Percentiles rank a stretch among this genome's conserved stretches.
These are phyloP conservation scores for Remorina albescens DNA, from an alignment of 2,797 vertebrate genomes.

Conservation along the genomic window DNA sequence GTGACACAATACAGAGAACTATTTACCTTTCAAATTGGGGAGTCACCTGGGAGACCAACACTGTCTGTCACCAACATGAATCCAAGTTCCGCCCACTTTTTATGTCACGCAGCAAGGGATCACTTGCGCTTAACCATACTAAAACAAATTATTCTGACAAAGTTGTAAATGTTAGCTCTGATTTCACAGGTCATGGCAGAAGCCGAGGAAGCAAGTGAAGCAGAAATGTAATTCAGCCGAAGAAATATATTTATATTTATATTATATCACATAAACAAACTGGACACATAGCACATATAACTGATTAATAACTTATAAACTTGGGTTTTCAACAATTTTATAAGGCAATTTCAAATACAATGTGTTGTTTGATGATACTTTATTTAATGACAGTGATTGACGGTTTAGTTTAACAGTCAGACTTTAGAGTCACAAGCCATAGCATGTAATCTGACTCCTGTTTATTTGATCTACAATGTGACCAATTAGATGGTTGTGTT, in stretches of 20 bases:
- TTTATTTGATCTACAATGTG: neutral
- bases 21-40: neutral
- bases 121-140: neutral
- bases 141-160: neutral
- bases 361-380: too few relatives aligned
- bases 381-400: too few relatives aligned
- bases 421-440: too few relatives aligned
- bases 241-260: too few relatives aligned
- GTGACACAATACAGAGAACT: too few relatives aligned
- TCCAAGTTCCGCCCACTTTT: neutral
- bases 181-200: slow-evolving; percentile 1
- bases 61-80: neutral
- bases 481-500: neutral
- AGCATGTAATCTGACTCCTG: too few relatives aligned
- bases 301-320: neutral
- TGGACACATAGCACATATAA: neutral
- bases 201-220: neutral
- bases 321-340: neutral
- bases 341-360: neutral
- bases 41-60: neutral
- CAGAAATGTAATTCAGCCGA: slow-evolving; percentile 1
- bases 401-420: too few relatives aligned
- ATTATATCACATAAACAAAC: too few relatives aligned
- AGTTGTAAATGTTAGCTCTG: neutral
- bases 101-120: neutral